Conservation (phyloP, 1,140 invertebrate genomes). For the Caligus rogercresseyi region DNA sequence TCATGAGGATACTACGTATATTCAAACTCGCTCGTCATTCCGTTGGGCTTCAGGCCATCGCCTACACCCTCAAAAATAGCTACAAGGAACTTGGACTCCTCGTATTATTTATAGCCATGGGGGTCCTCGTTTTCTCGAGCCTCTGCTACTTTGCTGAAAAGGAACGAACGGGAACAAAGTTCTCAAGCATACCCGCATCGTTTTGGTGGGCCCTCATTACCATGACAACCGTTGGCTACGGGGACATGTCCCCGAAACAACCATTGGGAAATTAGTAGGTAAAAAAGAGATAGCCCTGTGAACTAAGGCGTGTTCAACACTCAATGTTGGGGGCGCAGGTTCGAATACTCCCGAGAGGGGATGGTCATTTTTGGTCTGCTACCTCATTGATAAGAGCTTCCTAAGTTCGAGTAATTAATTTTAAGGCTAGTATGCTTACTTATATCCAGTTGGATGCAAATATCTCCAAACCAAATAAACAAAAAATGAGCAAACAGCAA, state of each 20-base stretch:
- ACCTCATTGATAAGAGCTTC: too few relatives aligned
- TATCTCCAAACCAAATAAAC: too few relatives aligned
- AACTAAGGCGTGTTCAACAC: too few relatives aligned
- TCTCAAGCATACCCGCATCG: constrained; percentile 38
- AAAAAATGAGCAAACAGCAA: too few relatives aligned
- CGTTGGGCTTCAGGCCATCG: constrained; percentile 91
- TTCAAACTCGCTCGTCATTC: constrained; percentile 96
- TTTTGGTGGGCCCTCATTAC: constrained; percentile 40
- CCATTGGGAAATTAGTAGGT: constrained; percentile 89
- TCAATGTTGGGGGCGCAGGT: too few relatives aligned
- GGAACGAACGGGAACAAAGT: constrained; percentile 24
- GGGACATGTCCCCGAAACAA: constrained; percentile 93
- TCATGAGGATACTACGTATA: constrained; percentile 96
- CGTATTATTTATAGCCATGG: constrained; percentile 45
- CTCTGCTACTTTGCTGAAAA: constrained; percentile 23
- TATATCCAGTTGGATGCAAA: too few relatives aligned
- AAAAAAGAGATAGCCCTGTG: too few relatives aligned
- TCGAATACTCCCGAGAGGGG: too few relatives aligned
- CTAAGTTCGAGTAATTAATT: too few relatives aligned
- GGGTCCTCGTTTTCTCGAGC: constrained; percentile 57
- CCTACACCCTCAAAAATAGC: constrained; percentile 92
- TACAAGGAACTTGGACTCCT: constrained; percentile 41
- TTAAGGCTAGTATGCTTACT: too few relatives aligned
- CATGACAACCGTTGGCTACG: constrained; percentile 41
- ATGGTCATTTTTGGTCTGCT: too few relatives aligned